Percentiles rank a stretch among this genome's conserved stretches.
Evolutionary conservation across 2,888 invertebrate species (phyloP).

Genomic region (Xestia sexstrigata): DNA sequence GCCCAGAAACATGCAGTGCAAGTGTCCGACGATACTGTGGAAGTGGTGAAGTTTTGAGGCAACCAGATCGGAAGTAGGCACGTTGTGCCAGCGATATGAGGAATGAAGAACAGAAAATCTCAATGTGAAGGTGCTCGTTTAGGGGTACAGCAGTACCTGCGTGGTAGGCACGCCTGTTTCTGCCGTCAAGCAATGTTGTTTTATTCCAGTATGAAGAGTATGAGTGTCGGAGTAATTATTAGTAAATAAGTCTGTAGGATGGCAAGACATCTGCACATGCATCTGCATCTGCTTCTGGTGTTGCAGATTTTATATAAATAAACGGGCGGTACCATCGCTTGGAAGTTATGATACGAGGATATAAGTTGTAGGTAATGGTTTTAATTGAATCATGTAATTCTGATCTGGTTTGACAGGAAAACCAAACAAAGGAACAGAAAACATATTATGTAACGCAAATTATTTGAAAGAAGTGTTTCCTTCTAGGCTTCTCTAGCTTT

Average conservation of each 20-base stretch:
- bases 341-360: not conserved
- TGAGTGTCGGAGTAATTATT: not conserved
- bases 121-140: not conserved
- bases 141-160: not conserved
- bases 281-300: not conserved
- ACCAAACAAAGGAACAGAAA: constrained; percentile 17
- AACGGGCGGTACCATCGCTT: not conserved
- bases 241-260: not conserved
- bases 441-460: not conserved
- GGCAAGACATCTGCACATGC: not conserved
- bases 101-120: not conserved
- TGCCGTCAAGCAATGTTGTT: not conserved
- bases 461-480: not conserved
- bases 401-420: constrained; percentile 32
- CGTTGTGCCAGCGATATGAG: not conserved
- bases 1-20: not conserved
- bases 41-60: not conserved
- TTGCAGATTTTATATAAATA: not conserved
- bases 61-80: not conserved
- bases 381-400: not conserved
- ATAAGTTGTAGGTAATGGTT: not conserved
- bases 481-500: not conserved
- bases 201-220: not conserved
- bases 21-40: not conserved
- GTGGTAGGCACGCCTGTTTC: not conserved